phyloP scores from a whole-genome alignment of 1,140 invertebrate genomes.

The Trichoplusia ni region DNA sequence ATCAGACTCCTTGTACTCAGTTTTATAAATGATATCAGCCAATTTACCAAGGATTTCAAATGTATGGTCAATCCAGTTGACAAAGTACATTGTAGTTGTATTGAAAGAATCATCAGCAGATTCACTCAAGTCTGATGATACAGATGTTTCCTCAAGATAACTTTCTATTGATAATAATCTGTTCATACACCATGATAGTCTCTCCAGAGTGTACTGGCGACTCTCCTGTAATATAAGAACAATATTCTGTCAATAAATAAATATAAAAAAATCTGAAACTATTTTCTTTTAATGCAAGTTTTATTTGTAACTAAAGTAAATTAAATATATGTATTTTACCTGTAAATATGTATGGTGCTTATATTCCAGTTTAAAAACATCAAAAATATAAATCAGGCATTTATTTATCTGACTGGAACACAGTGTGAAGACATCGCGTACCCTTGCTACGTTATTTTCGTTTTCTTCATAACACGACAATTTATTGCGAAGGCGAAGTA shows the following conservation, averaged over 20 bases:
- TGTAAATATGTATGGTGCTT: slow-evolving; percentile 43
- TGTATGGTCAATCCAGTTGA: slow-evolving; percentile 77
- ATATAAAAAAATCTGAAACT: slow-evolving; percentile 3
- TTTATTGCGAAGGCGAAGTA: slow-evolving; percentile 50
- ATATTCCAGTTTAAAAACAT: slow-evolving; percentile 62
- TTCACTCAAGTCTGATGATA: slow-evolving; percentile 10
- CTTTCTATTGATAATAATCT: slow-evolving; percentile 56
- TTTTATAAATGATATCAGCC: slow-evolving; percentile 56
- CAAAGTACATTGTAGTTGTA: slow-evolving; percentile 68
- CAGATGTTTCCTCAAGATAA: slow-evolving; percentile 37
- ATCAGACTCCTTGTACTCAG: slow-evolving; percentile 52
- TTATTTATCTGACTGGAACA: slow-evolving; percentile 74
- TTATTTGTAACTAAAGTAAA: too few relatives aligned
- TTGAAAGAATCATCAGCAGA: slow-evolving; percentile 50
- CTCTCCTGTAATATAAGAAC: slow-evolving; percentile 67
- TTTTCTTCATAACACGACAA: slow-evolving; percentile 37
- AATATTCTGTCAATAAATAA: too few relatives aligned
- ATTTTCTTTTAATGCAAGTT: neutral
- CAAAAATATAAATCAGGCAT: slow-evolving; percentile 59
- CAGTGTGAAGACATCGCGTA: slow-evolving; percentile 59
- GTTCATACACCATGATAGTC: slow-evolving; percentile 64
- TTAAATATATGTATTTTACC: slow-evolving; percentile 40
- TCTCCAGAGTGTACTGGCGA: slow-evolving; percentile 60
- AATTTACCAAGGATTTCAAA: slow-evolving; percentile 68
- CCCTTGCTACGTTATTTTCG: slow-evolving; percentile 39